Evolutionary conservation across 2,113 vertebrate species (phyloP), one percentile per base, ranked within the genome.

Genomic region (Anolis carolinensis): DNA sequence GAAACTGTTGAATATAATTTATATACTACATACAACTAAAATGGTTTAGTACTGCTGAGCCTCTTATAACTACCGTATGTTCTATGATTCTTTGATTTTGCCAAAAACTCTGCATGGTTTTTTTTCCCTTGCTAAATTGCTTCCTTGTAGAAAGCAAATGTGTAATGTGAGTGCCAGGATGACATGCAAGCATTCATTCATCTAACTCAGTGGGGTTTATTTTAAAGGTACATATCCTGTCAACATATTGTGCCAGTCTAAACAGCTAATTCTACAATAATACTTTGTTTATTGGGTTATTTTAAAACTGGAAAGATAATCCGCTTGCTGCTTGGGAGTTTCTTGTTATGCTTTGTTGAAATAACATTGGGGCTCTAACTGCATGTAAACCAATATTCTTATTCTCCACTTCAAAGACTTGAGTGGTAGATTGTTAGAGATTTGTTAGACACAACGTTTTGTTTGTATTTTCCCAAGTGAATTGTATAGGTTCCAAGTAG

Each of bases 191-290:
- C 1, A 1, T 88, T 86, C 70, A 52, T 63, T 86, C 10, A 5
- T 67, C 0, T 0, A 77, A 81, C 2, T 8, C 0, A 2, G 85
- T 89, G 81, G 68, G 0, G 0, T 0, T 0, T 32, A 0, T 0
- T 82, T 59, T 23, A 73, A 86, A 83, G 34, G 13, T 74, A 21
- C 7, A n/a, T 74, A 25, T 30, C 77, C 32, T 74, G 3, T 59
- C 20, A 21, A 34, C 3, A 74, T 6, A 6, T 48, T 5, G 59
- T 2, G 18, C 55, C 36, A 20, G 23, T 86, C 74, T 86, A 86
- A 86, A 86, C 55, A 93, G 85, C 63, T 75, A 89, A 70, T 44
- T 59, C 25, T 87, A 70, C 34, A 70, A 92, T 86, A 48, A 30
- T 48, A 63, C 39, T 75, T 39, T 82, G 36, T 77, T 83, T 10